phyloP scores from a whole-genome alignment of 2,888 invertebrate species.

The Apoda limacodes region DNA sequence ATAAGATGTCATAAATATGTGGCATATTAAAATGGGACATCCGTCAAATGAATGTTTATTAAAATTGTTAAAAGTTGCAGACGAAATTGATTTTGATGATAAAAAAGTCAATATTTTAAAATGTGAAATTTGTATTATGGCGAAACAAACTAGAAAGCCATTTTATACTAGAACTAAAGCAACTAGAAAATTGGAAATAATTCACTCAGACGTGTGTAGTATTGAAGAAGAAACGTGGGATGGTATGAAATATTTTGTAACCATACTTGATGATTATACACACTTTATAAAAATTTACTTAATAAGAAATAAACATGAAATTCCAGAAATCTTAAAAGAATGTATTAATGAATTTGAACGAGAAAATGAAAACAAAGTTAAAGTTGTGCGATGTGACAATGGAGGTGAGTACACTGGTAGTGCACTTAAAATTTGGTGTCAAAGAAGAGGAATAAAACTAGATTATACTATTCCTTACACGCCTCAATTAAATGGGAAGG shows the following conservation, averaged over 20 bases:
- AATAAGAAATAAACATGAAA: constrained; percentile 7
- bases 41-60: too few species aligned
- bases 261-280: constrained; percentile 10
- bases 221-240: not conserved
- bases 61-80: too few species aligned
- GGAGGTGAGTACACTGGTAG: constrained; percentile 7
- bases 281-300: constrained; percentile 7
- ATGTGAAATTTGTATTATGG: constrained; percentile 3
- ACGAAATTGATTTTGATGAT: too few species aligned
- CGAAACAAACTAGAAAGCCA: constrained; percentile 4
- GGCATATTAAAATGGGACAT: too few species aligned
- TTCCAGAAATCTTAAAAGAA: constrained; percentile 1
- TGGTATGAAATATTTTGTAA: constrained; percentile 6
- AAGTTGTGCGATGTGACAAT: constrained; percentile 6
- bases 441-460: too few species aligned
- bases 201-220: constrained; percentile 3
- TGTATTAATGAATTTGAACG: constrained; percentile 6
- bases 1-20: too few species aligned
- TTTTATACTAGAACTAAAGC: constrained; percentile 1
- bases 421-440: constrained; percentile 40
- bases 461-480: too few species aligned
- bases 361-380: constrained; percentile 2
- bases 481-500: too few species aligned
- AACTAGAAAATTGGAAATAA: constrained; percentile 1
- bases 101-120: too few species aligned